phyloP scores from a whole-genome alignment of 2,888 invertebrate genomes.

The Idaea straminata region DNA sequence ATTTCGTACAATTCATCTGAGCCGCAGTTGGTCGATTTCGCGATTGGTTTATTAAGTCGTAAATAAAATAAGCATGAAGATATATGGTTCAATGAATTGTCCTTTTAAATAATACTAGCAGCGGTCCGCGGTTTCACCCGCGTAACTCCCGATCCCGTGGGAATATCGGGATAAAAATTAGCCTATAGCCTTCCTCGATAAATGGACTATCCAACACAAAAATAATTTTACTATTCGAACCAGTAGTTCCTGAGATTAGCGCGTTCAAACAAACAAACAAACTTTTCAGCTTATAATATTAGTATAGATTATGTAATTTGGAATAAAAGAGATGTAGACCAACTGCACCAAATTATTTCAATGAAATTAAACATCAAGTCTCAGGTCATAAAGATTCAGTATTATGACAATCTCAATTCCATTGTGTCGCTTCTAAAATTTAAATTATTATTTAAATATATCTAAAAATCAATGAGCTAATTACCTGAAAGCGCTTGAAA shows the following conservation, averaged over 20 bases:
- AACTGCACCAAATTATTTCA: constrained; percentile 6
- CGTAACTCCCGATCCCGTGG: no score
- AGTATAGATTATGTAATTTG: no score
- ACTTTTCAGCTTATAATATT: no score
- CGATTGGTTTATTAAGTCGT: neutral
- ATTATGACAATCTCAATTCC: constrained; percentile 41
- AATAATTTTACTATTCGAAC: no score
- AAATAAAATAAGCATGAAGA: neutral
- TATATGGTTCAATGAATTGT: neutral
- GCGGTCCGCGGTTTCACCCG: no score
- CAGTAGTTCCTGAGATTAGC: no score
- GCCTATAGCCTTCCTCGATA: no score
- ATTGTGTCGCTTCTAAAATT: constrained; percentile 24
- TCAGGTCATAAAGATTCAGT: constrained; percentile 34
- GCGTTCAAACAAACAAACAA: no score
- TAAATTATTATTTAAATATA: constrained; percentile 12
- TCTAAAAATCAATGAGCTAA: neutral
- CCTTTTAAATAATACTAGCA: neutral
- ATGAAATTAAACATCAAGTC: constrained; percentile 15
- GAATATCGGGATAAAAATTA: no score
- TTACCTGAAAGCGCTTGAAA: constrained; percentile 18
- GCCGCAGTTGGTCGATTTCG: neutral
- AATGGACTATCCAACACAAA: no score
- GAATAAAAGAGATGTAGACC: neutral
- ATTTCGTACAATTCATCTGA: neutral